phyloP scores from a whole-genome alignment of 2,888 invertebrate species.

The Mesorhabditis spiculigera region DNA sequence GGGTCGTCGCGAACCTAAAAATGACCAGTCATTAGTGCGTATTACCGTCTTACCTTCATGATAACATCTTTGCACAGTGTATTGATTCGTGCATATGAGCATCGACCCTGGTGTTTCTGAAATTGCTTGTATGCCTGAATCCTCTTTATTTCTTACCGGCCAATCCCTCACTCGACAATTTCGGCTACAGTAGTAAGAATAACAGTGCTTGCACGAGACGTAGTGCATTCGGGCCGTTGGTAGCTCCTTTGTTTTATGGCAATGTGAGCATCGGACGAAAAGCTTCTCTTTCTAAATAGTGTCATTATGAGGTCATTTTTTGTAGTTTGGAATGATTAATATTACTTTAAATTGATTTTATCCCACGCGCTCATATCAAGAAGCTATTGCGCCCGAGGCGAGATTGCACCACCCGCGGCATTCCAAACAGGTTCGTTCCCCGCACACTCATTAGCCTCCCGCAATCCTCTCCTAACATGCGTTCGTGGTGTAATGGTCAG shows the following conservation, averaged over 20 bases:
- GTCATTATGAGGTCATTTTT: conserved; percentile 1
- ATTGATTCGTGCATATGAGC: conserved; percentile 84
- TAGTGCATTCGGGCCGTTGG: conserved; percentile 75
- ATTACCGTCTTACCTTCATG: conserved; percentile 51
- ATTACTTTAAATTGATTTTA: too few relatives aligned
- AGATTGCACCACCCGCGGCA: too few relatives aligned
- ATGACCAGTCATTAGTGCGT: background rate
- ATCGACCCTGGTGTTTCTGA: conserved; percentile 79
- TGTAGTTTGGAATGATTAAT: background rate
- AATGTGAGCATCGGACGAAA: conserved; percentile 57
- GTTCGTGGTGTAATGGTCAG: conserved; percentile 25
- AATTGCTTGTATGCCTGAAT: background rate
- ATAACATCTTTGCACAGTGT: conserved; percentile 74
- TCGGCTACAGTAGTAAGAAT: conserved; percentile 82
- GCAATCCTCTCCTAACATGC: background rate
- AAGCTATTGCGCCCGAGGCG: too few relatives aligned
- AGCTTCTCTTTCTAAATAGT: conserved; percentile 33
- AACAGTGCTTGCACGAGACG: conserved; percentile 91
- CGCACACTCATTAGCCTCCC: too few relatives aligned
- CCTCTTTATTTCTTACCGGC: background rate
- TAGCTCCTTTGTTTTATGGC: conserved; percentile 59
- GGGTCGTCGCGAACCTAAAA: conserved; percentile 60
- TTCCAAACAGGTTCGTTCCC: too few relatives aligned
- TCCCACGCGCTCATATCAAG: too few relatives aligned
- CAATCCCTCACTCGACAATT: conserved; percentile 20